Conservation (phyloP, 2,888 invertebrate species). For the Chrysolina haemoptera region DNA sequence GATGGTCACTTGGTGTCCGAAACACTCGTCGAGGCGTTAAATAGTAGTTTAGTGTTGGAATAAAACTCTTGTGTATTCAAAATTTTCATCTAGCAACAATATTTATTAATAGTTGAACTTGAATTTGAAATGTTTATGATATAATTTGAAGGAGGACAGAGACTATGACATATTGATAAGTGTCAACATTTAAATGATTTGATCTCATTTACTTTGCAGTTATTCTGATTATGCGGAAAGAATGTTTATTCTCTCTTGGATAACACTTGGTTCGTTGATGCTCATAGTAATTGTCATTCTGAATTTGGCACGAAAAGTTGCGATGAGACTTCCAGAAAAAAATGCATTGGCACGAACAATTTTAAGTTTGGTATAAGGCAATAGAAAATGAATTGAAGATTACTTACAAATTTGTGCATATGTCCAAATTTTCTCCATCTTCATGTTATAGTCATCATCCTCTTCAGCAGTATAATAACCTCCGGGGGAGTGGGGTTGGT, state of each 20-base stretch:
- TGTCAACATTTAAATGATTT: not conserved
- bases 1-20: no score
- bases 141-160: not conserved
- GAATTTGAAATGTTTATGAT: not conserved
- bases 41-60: no score
- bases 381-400: not conserved
- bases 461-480: slow-evolving; percentile 73
- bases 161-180: not conserved
- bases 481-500: slow-evolving; percentile 67
- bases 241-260: no score
- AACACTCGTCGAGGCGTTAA: no score
- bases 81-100: not conserved
- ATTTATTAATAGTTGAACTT: not conserved
- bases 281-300: no score
- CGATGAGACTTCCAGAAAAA: no score
- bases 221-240: not conserved
- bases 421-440: slow-evolving; percentile 78
- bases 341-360: no score
- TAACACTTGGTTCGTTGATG: no score
- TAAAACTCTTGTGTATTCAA: no score
- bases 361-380: not conserved
- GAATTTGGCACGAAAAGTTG: no score
- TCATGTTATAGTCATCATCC: slow-evolving; percentile 79
- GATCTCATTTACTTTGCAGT: not conserved
- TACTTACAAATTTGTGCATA: slow-evolving; percentile 75